Conservation (phyloP, 2,797 vertebrate genomes). For the Eremophila alpestris region DNA sequence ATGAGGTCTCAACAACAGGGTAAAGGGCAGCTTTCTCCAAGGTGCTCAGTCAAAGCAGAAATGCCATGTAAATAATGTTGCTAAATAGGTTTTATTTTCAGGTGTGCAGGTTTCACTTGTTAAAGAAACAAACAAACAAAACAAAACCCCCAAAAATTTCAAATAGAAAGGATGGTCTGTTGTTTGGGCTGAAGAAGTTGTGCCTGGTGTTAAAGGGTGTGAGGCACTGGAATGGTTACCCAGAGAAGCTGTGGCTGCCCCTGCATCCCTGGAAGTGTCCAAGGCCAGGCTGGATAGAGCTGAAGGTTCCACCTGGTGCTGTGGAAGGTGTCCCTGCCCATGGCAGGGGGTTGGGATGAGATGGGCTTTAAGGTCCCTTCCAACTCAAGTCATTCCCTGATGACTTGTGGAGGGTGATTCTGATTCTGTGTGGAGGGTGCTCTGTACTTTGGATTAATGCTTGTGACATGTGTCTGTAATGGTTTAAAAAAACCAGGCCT, state of each 20-base stretch:
- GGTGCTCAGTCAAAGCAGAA: not conserved
- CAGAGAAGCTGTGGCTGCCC: not conserved
- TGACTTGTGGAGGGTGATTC: no score
- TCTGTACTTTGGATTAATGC: not conserved
- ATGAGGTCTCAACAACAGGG: not conserved
- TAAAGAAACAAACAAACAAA: not conserved
- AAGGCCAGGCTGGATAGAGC: not conserved
- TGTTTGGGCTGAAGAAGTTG: not conserved
- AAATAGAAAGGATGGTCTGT: not conserved
- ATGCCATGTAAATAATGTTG: not conserved
- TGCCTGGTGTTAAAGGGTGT: not conserved
- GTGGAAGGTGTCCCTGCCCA: not conserved
- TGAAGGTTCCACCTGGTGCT: accelerated
- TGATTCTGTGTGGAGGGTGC: not conserved
- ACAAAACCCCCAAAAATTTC: accelerated
- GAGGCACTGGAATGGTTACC: not conserved
- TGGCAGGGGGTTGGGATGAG: not conserved
- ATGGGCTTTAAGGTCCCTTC: not conserved
- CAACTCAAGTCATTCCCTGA: not conserved
- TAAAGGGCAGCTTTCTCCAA: not conserved
- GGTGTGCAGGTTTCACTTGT: not conserved
- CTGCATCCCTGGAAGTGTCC: not conserved
- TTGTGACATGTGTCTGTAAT: not conserved
- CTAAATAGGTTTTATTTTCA: not conserved
- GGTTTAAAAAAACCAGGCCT: not conserved